Evolutionary conservation across 2,797 vertebrate genomes (phyloP), one percentile per base, ranked within the genome.

Genomic region (Oreonectes daqikongensis): DNA sequence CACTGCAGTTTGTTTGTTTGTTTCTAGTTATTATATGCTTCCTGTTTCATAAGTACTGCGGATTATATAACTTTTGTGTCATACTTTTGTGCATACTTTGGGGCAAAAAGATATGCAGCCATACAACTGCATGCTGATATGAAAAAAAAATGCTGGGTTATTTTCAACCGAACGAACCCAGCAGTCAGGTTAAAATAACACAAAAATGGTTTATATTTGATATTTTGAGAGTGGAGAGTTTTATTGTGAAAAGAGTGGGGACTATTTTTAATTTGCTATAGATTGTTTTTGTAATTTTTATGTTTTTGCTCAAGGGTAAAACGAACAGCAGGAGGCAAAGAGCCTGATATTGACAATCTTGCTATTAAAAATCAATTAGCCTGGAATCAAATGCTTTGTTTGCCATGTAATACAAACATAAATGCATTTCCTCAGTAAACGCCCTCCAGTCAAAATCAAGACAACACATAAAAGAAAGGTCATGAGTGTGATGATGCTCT

Each of bases 341-440:
- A 24, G 9, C 57, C n/a, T 26, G 30, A 46, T 55, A 32, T 72
- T 57, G 28, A 15, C 72, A 69, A 72, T 72, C 12, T 57, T 48
- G 20, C 50, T 35, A 60, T 72, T 78, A 78, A 78, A 60, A 78
- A 66, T 66, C 46, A 79, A 52, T 79, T 67, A 38, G 26, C 42
- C 50, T 50, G 30, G 7, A 52, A 57, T 52, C 59, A 60, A 60
- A 72, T 68, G 28, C 65, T 67, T 59, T 76, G 77, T 61, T 79
- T 67, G 66, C 61, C 30, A 48, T 60, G 26, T 48, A 67, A 67
- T n/a, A 53, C 38, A 42, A 71, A 65, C 60, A n/a, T 52, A 63
- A 77, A 69, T 30, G n/a, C 18, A 35, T 68, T 66, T 60, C 7
- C 63, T 59, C 22, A 15, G 6, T 24, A 22, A 52, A 50, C 4